Conservation (phyloP, 2,888 invertebrate species). For the Thera obeliscata region DNA sequence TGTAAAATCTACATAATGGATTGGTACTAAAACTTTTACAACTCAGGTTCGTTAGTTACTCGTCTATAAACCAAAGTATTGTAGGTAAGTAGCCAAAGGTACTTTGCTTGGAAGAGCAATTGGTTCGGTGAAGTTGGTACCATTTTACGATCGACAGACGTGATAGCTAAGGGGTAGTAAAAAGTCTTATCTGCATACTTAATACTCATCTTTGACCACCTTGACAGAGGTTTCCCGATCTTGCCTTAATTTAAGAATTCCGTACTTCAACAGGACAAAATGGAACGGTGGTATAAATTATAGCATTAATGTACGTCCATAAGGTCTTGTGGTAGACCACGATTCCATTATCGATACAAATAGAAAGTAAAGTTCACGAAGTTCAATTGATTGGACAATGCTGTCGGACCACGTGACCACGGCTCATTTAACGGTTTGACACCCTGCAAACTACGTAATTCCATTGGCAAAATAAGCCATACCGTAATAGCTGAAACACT, state of each 20-base stretch:
- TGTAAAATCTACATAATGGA: conserved; percentile 15
- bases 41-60: conserved; percentile 23
- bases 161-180: neutral
- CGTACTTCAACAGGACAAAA: neutral
- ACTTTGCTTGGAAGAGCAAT: conserved; percentile 8
- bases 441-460: too few relatives aligned
- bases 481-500: too few relatives aligned
- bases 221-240: neutral
- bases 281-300: too few relatives aligned
- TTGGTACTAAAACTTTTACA: conserved; percentile 26
- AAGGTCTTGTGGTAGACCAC: too few relatives aligned
- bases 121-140: conserved; percentile 3
- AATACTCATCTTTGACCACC: neutral
- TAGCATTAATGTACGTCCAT: too few relatives aligned
- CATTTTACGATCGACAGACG: conserved; percentile 18
- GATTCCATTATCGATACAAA: too few relatives aligned
- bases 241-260: neutral
- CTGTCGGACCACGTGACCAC: too few relatives aligned
- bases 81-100: conserved; percentile 1
- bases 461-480: too few relatives aligned
- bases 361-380: too few relatives aligned
- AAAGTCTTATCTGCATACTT: neutral
- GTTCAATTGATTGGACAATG: too few relatives aligned
- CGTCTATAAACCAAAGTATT: conserved; percentile 9
- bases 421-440: too few relatives aligned